Conservation (phyloP, 2,797 vertebrate species). For the Tenualosa thibaudeaui region DNA sequence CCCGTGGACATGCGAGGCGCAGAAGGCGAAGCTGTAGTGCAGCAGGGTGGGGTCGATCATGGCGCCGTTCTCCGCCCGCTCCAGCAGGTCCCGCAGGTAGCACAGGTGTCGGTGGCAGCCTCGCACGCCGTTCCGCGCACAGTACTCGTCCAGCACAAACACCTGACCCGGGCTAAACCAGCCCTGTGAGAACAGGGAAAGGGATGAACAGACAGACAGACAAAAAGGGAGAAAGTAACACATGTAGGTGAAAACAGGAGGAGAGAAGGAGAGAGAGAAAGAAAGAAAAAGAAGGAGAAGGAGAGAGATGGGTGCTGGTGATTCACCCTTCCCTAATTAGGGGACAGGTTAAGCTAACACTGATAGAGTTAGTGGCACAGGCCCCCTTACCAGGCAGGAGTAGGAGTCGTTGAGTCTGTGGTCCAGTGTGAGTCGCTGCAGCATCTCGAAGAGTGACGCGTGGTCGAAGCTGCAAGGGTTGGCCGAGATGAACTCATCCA, state of each 20-base stretch:
- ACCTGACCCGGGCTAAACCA: conserved; percentile 99
- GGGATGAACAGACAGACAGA: background rate
- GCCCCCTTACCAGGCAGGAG: conserved; percentile 94
- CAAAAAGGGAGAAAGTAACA: background rate
- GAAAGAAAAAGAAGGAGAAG: background rate
- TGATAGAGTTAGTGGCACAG: background rate
- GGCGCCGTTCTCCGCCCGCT: conserved; percentile 94
- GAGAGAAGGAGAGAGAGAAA: conserved; percentile 11
- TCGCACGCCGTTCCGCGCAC: conserved; percentile 93
- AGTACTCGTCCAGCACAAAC: conserved; percentile 98
- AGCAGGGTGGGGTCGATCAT: conserved; percentile 99
- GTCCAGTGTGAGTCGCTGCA: conserved; percentile 97
- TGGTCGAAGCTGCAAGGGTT: conserved; percentile 99
- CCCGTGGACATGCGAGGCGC: conserved; percentile 96
- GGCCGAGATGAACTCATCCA: conserved; percentile 99
- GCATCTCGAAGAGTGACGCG: conserved; percentile 93
- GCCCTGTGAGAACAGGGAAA: conserved; percentile 73
- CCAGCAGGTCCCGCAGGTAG: conserved; percentile 94
- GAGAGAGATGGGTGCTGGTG: background rate
- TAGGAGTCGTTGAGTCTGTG: conserved; percentile 99
- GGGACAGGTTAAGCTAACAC: background rate
- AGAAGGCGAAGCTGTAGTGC: conserved; percentile 99
- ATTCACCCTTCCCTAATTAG: background rate
- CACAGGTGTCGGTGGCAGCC: conserved; percentile 97
- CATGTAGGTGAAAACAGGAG: background rate